phyloP scores from a whole-genome alignment of 2,113 vertebrate species.

The Melanerpes formicivorus region DNA sequence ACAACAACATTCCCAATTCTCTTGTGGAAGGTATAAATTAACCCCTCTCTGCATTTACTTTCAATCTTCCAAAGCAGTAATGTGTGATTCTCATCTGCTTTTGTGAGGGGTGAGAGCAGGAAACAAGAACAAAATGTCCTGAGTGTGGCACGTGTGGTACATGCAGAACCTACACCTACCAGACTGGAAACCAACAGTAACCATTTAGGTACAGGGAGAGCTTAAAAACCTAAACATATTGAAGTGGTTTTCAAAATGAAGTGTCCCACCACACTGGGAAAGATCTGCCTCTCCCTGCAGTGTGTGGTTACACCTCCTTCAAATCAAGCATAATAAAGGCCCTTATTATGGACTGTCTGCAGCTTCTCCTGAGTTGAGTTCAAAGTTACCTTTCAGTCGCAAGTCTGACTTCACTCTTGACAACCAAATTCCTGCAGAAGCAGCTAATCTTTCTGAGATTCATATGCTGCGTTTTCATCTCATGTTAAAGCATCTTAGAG shows the following conservation, averaged over 20 bases:
- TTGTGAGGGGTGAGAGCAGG: background rate
- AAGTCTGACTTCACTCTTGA: background rate
- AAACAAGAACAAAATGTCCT: background rate
- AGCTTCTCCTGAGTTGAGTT: conserved; percentile 10
- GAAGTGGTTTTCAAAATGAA: conserved; percentile 42
- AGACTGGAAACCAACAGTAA: conserved; percentile 26
- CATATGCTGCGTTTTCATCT: background rate
- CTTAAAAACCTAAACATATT: conserved; percentile 26
- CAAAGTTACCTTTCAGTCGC: conserved; percentile 34
- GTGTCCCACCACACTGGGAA: background rate
- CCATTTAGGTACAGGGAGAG: background rate
- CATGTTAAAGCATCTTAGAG: conserved; percentile 3
- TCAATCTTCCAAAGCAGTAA: conserved; percentile 40
- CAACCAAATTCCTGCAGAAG: background rate
- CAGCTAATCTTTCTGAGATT: conserved; percentile 12
- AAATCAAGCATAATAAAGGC: background rate
- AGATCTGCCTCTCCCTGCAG: background rate
- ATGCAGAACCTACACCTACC: background rate
- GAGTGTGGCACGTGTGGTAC: background rate
- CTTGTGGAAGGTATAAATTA: conserved; percentile 40
- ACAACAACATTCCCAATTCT: background rate
- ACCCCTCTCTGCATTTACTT: conserved; percentile 40
- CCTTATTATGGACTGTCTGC: background rate
- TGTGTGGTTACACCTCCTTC: background rate
- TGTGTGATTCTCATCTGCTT: background rate